phyloP scores from a whole-genome alignment of 2,888 invertebrate genomes.

The Rotaria sp. region DNA sequence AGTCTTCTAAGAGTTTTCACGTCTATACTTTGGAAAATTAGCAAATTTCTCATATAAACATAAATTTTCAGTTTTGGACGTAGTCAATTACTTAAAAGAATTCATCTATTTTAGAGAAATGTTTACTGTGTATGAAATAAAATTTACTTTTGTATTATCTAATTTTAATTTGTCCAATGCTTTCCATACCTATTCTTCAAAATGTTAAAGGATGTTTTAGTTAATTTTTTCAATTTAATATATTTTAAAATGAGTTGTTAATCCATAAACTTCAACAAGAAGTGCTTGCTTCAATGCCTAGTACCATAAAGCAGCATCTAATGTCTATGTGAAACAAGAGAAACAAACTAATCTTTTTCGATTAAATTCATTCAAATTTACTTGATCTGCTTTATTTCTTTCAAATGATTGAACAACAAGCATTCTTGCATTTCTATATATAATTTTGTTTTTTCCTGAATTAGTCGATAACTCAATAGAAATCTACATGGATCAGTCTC shows the following conservation, averaged over 20 bases:
- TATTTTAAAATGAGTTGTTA: neutral
- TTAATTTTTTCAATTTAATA: constrained; percentile 1
- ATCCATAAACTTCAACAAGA: constrained; percentile 29
- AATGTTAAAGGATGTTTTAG: neutral
- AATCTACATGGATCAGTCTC: constrained; percentile 36
- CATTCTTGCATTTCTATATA: constrained; percentile 35
- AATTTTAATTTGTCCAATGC: constrained; percentile 34
- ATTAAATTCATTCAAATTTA: too few species aligned
- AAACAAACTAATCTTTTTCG: too few species aligned
- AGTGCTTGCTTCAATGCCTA: constrained; percentile 30
- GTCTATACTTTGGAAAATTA: too few species aligned
- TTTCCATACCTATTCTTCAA: constrained; percentile 38
- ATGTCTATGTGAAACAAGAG: neutral
- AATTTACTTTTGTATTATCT: constrained; percentile 22
- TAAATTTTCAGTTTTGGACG: too few species aligned
- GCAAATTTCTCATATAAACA: too few species aligned
- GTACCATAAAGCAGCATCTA: constrained; percentile 36
- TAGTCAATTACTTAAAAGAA: too few species aligned
- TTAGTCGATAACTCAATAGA: constrained; percentile 31
- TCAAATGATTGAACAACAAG: constrained; percentile 35
- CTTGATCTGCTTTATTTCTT: neutral
- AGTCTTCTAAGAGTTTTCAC: too few species aligned
- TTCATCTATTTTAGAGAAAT: too few species aligned
- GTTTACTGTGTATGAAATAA: too few species aligned
- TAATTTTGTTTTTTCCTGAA: constrained; percentile 8